phyloP scores from a whole-genome alignment of 2,888 invertebrate species.

The Chesias legatella region DNA sequence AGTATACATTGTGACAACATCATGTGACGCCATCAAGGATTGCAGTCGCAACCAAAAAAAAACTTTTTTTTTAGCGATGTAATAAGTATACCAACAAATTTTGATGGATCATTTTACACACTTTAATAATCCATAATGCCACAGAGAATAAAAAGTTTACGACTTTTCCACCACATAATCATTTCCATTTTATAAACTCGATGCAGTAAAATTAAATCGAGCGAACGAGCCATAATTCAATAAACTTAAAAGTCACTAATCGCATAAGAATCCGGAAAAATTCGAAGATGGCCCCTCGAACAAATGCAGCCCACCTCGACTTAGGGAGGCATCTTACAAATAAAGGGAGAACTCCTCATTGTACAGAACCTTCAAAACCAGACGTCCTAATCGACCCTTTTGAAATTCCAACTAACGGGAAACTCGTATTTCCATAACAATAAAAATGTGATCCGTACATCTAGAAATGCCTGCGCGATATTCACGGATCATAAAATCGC shows the following conservation, averaged over 20 bases:
- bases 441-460: constrained; percentile 80
- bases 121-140: too few species aligned
- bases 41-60: too few species aligned
- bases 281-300: constrained; percentile 56
- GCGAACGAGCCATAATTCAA: constrained; percentile 61
- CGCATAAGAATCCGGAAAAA: constrained; percentile 48
- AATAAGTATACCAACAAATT: too few species aligned
- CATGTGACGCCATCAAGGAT: too few species aligned
- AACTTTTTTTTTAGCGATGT: too few species aligned
- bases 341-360: constrained; percentile 63
- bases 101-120: too few species aligned
- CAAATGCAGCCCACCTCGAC: constrained; percentile 53
- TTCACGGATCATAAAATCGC: constrained; percentile 80
- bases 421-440: constrained; percentile 80
- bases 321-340: constrained; percentile 66
- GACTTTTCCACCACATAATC: neutral
- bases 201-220: constrained; percentile 54
- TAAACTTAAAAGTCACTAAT: constrained; percentile 55
- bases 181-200: constrained; percentile 18
- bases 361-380: constrained; percentile 77
- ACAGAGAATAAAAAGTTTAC: neutral
- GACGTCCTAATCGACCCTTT: constrained; percentile 80
- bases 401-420: constrained; percentile 79
- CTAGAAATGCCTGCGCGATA: constrained; percentile 78
- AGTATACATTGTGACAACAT: too few species aligned